Conservation (phyloP, 2,888 invertebrate species). For the Leptothorax acervorum region DNA sequence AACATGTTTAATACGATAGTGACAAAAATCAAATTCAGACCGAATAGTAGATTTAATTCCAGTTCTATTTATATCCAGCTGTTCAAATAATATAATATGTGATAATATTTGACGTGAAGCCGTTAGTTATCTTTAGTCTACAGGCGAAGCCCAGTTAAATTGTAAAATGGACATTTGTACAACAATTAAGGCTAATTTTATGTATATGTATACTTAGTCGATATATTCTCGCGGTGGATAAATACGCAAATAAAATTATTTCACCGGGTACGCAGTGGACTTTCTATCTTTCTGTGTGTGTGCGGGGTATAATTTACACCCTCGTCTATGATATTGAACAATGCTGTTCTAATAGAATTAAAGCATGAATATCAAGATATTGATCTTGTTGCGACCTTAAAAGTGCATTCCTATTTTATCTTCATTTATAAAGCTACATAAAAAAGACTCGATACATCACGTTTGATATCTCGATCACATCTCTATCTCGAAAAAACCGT, state of each 20-base stretch:
- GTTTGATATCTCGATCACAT: background rate
- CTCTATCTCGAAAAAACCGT: background rate
- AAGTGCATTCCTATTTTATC: background rate
- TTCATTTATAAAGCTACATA: background rate
- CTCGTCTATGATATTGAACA: background rate
- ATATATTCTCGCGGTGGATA: constrained; percentile 29
- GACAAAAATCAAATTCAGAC: background rate
- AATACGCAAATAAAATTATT: constrained; percentile 36
- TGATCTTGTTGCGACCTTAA: background rate
- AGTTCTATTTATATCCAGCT: background rate
- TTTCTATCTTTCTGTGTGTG: constrained; percentile 19
- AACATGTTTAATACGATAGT: background rate
- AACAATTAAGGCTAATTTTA: background rate
- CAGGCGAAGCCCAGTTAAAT: background rate
- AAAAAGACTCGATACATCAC: background rate
- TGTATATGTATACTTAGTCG: background rate
- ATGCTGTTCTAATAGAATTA: constrained; percentile 18
- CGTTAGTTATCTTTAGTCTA: background rate
- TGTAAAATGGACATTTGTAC: background rate
- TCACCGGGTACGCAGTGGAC: background rate
- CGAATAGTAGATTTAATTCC: background rate
- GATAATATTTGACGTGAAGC: background rate
- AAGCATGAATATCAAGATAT: background rate
- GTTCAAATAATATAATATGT: background rate
- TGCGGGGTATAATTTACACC: constrained; percentile 14